Evolutionary conservation across 2,113 vertebrate species (phyloP).

Genomic region (Mellivora capensis): DNA sequence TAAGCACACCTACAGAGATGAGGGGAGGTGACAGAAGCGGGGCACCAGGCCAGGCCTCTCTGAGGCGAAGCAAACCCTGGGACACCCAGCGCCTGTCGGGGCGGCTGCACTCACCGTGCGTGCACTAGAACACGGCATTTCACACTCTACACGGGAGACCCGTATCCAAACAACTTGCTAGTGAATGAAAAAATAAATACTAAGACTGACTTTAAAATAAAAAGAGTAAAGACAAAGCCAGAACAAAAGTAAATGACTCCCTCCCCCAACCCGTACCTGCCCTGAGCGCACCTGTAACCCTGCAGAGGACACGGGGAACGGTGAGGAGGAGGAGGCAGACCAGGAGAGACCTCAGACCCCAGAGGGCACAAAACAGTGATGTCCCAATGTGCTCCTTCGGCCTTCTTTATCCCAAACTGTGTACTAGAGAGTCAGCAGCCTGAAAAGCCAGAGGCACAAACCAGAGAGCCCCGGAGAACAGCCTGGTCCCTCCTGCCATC

Average conservation of each 20-base stretch:
- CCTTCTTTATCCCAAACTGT: background rate
- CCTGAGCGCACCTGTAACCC: too few relatives aligned
- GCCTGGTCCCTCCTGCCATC: background rate
- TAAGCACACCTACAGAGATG: background rate
- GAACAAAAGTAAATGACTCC: background rate
- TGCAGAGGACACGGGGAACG: background rate
- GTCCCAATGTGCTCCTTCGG: background rate
- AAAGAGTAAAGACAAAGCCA: background rate
- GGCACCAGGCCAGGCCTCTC: background rate
- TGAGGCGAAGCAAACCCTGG: background rate
- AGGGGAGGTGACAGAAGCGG: background rate
- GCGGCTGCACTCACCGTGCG: background rate
- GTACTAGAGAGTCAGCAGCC: background rate
- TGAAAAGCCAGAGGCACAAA: background rate
- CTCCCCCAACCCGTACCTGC: background rate
- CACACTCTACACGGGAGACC: background rate
- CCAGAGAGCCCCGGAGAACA: background rate
- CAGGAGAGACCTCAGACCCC: background rate
- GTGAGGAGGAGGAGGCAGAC: background rate
- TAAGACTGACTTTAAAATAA: background rate
- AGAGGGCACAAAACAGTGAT: background rate
- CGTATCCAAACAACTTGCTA: background rate
- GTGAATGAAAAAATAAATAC: background rate
- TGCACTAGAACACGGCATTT: background rate
- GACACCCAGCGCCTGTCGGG: background rate